Conservation (phyloP, 2,888 invertebrate species). For the Saturnia pavonia region DNA sequence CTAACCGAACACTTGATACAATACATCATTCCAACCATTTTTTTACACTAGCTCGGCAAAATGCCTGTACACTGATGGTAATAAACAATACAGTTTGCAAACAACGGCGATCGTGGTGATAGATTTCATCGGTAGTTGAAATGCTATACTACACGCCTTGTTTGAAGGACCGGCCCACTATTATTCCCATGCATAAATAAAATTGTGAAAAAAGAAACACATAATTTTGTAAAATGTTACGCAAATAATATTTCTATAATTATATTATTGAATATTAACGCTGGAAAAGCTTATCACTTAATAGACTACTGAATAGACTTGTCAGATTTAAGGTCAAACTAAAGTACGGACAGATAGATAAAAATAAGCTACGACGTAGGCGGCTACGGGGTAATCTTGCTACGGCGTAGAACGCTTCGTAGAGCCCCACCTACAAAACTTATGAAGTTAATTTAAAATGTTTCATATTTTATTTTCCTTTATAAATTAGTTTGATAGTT, state of each 20-base stretch:
- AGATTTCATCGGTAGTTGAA: no score
- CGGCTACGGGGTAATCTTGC: no score
- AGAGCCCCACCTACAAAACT: not conserved
- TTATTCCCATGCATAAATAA: no score
- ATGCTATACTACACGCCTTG: no score
- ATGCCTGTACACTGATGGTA: no score
- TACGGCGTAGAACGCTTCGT: constrained; percentile 1
- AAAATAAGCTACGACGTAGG: not conserved
- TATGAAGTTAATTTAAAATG: not conserved
- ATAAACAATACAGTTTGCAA: no score
- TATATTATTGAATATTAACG: not conserved
- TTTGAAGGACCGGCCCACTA: no score
- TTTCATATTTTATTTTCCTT: constrained; percentile 1
- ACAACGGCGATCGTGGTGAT: no score
- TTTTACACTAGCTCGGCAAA: no score
- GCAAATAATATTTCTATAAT: not conserved
- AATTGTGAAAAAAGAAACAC: not conserved
- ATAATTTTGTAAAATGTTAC: not conserved
- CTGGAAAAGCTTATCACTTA: not conserved
- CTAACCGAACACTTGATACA: not conserved
- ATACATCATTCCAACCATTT: not conserved
- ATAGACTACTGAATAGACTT: not conserved
- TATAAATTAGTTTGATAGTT: not conserved
- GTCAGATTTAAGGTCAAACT: constrained; percentile 2
- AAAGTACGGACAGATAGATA: not conserved